These are phyloP conservation scores for Chelon auratus DNA, from an alignment of 2,797 vertebrate genomes.

Conservation along the genomic window DNA sequence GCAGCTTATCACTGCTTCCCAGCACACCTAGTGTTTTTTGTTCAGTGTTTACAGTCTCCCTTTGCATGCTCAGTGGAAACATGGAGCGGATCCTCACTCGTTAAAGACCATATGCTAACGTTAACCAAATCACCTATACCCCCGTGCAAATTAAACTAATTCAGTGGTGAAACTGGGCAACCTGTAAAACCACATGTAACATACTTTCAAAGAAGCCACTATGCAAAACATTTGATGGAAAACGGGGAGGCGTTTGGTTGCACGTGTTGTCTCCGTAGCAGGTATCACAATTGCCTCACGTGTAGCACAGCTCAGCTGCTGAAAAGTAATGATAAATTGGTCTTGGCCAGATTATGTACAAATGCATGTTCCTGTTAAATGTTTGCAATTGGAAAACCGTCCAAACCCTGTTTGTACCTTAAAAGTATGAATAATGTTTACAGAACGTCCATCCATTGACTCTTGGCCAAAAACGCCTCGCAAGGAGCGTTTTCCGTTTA, in stretches of 20 bases:
- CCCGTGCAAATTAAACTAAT: background rate
- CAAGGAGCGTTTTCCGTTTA: too few species aligned
- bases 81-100: background rate
- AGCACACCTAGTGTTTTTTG: too few species aligned
- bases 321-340: background rate
- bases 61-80: background rate
- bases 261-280: background rate
- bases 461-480: too few species aligned
- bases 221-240: conserved; percentile 1
- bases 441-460: too few species aligned
- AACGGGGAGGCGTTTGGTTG: background rate
- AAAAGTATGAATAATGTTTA: too few species aligned
- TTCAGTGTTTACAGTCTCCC: too few species aligned
- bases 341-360: background rate
- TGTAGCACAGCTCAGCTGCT: background rate
- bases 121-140: background rate
- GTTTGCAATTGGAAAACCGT: background rate
- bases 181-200: background rate
- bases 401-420: background rate
- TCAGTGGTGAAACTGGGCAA: background rate
- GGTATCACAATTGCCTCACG: background rate
- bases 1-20: too few species aligned
- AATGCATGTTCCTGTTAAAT: background rate
- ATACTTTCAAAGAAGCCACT: background rate
- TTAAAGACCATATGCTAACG: background rate